A percentile compares a stretch with the other conserved stretches of the same genome.
Evolutionary conservation across 2,888 invertebrate genomes (phyloP).

Genomic region (Drosophila ezoana): DNA sequence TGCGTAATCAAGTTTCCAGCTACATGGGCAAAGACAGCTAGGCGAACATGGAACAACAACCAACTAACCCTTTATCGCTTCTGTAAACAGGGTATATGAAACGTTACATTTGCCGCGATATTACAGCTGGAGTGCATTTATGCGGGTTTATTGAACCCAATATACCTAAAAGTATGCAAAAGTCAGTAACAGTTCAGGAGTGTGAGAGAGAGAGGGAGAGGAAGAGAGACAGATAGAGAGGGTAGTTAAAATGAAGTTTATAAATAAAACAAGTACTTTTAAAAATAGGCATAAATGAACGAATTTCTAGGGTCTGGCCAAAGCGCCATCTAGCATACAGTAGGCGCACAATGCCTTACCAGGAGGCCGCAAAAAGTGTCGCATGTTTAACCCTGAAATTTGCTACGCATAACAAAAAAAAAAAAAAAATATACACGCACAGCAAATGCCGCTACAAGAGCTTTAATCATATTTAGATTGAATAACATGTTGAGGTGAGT

Average conservation of each 20-base stretch:
- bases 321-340: constrained; percentile 44
- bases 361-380: constrained; percentile 28
- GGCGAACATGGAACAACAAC: too few relatives aligned
- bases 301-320: too few relatives aligned
- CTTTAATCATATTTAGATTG: constrained; percentile 46
- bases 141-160: constrained; percentile 15
- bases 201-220: neutral
- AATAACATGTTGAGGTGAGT: constrained; percentile 54
- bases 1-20: too few relatives aligned
- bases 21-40: too few relatives aligned
- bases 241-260: neutral
- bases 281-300: neutral
- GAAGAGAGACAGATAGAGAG: neutral
- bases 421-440: too few relatives aligned
- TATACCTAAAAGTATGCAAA: constrained; percentile 7
- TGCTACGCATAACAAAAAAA: constrained; percentile 1
- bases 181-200: constrained; percentile 7
- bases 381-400: constrained; percentile 54
- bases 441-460: constrained; percentile 19
- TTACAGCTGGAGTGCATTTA: neutral
- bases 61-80: neutral
- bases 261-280: neutral
- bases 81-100: neutral
- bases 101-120: neutral
- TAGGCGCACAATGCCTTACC: neutral